These are phyloP conservation scores for Heliconius nattereri DNA, from an alignment of 1,140 invertebrate genomes.

Conservation along the genomic window DNA sequence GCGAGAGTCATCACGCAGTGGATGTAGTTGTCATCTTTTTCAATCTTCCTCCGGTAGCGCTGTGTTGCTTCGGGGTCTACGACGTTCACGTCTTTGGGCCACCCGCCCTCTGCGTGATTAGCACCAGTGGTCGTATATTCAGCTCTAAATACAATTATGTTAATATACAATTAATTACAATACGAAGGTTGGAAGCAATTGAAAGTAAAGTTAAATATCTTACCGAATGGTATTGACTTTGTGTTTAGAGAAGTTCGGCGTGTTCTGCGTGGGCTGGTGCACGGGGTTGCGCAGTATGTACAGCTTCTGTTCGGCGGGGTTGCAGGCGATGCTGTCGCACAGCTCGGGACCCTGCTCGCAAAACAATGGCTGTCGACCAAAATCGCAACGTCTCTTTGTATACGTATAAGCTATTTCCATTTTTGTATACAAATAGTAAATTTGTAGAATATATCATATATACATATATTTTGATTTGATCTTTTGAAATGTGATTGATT, in stretches of 20 bases:
- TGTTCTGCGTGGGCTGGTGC: constrained; percentile 84
- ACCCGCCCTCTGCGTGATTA: constrained; percentile 96
- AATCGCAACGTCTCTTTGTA: constrained; percentile 85
- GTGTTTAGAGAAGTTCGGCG: constrained; percentile 82
- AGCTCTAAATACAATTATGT: constrained; percentile 80
- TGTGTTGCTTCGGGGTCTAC: constrained; percentile 93
- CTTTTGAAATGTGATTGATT: background rate
- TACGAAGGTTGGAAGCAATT: background rate
- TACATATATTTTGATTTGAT: background rate
- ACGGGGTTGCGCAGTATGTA: constrained; percentile 89
- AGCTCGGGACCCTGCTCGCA: constrained; percentile 87
- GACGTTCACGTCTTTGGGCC: constrained; percentile 96
- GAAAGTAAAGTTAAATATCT: background rate
- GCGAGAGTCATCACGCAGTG: constrained; percentile 87
- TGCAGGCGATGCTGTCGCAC: constrained; percentile 87
- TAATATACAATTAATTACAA: background rate
- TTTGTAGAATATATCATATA: background rate
- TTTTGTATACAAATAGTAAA: constrained; percentile 1
- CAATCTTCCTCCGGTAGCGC: constrained; percentile 94
- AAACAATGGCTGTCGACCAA: constrained; percentile 87
- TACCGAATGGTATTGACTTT: constrained; percentile 82
- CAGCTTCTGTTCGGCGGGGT: constrained; percentile 83
- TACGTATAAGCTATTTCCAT: constrained; percentile 84
- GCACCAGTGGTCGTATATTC: constrained; percentile 90
- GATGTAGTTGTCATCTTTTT: constrained; percentile 96